Conservation (phyloP, 30 jellyfish, hydroid and myxozoan species). For the Hydractinia echinata region DNA sequence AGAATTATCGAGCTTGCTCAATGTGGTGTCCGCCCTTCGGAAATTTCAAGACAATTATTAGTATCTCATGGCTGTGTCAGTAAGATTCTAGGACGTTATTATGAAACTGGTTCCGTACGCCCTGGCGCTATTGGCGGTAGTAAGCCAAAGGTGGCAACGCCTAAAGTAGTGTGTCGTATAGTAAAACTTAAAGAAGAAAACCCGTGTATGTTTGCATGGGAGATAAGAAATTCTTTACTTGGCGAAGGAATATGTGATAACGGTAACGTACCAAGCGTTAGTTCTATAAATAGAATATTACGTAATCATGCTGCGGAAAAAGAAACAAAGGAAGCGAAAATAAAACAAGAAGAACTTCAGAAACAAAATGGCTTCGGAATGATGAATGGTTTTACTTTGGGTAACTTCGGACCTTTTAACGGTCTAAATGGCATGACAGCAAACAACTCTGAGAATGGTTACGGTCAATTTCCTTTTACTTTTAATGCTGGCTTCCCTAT, state of each 20-base stretch:
- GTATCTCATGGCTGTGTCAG: conserved; percentile 99
- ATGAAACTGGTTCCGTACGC: conserved; percentile 97
- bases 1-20: conserved; percentile 97
- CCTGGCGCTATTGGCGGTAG: conserved; percentile 99
- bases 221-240: conserved; percentile 74
- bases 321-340: conserved; percentile 92
- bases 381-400: conserved; percentile 83
- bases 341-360: conserved; percentile 88
- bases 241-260: conserved; percentile 95
- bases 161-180: conserved; percentile 90
- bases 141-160: conserved; percentile 98
- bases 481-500: conserved; percentile 90
- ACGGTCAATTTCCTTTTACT: conserved; percentile 86
- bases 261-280: conserved; percentile 87
- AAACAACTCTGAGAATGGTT: conserved; percentile 34
- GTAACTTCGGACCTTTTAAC: conserved; percentile 79
- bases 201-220: conserved; percentile 99
- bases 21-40: conserved; percentile 98
- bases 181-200: conserved; percentile 93
- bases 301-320: conserved; percentile 98
- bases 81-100: conserved; percentile 94
- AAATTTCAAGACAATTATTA: conserved; percentile 81
- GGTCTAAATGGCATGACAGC: conserved; percentile 73
- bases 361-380: conserved; percentile 81
- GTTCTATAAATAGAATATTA: conserved; percentile 85